A percentile compares a stretch with the other conserved stretches of the same genome.
Evolutionary conservation across 2,113 vertebrate species (phyloP).

Genomic region (Brienomyrus longianalis): DNA sequence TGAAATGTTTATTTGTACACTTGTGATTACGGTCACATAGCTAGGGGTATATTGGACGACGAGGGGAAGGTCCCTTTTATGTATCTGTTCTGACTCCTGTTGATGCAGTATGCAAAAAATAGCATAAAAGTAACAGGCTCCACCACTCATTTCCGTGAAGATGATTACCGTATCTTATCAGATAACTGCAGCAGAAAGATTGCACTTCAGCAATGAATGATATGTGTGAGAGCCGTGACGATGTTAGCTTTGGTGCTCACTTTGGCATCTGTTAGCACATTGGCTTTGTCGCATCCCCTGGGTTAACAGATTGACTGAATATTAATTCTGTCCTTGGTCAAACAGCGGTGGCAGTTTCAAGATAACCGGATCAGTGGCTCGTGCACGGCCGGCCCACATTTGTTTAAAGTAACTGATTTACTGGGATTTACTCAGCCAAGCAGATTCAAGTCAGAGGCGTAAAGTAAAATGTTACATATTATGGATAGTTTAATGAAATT

Average conservation of each 20-base stretch:
- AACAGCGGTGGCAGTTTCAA: background rate
- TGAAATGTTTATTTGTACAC: background rate
- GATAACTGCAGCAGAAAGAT: background rate
- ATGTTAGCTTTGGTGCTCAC: background rate
- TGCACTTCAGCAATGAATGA: background rate
- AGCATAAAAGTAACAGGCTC: background rate
- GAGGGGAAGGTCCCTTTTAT: background rate
- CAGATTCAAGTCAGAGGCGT: background rate
- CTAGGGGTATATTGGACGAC: too few species aligned
- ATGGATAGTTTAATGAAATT: background rate
- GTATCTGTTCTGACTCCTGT: background rate
- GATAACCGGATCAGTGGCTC: background rate
- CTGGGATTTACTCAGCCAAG: background rate
- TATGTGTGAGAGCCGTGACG: background rate
- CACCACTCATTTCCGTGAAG: background rate
- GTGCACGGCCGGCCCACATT: too few species aligned
- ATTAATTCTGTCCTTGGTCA: background rate
- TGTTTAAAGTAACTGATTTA: background rate
- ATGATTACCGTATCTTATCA: background rate
- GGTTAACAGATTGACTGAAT: background rate
- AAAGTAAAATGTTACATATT: background rate
- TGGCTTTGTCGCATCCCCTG: background rate
- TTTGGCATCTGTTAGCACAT: background rate
- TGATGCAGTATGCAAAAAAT: background rate
- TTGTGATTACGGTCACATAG: background rate